Conservation (phyloP, 53 echinoderm and acorn worm species). For the Stichopus horrens region DNA sequence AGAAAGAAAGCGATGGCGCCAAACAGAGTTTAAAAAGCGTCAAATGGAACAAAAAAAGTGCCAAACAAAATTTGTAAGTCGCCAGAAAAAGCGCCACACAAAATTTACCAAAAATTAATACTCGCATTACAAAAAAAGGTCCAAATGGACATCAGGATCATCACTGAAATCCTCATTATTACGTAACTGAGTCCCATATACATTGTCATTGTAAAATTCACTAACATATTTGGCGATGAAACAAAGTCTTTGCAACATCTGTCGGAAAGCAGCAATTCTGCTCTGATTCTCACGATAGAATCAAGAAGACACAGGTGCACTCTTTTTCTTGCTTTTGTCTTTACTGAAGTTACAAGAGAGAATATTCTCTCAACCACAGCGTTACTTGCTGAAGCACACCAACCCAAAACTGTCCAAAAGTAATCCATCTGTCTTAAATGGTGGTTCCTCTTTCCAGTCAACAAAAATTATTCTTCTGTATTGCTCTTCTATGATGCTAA, state of each 20-base stretch:
- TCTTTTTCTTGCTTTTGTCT: background rate
- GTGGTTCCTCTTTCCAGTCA: conserved; percentile 19
- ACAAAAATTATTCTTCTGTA: conserved; percentile 13
- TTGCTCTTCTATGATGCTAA: background rate
- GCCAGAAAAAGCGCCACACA: no score
- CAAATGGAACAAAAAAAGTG: no score
- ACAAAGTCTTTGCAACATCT: conserved; percentile 34
- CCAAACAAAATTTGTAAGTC: no score
- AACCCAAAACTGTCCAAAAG: background rate
- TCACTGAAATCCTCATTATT: background rate
- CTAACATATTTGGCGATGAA: background rate
- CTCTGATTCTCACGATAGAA: background rate
- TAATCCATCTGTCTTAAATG: background rate
- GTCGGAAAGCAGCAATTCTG: background rate
- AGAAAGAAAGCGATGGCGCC: no score
- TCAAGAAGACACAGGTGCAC: background rate
- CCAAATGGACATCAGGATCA: background rate
- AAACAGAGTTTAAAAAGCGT: no score
- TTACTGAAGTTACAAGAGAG: conserved; percentile 13
- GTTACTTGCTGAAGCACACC: background rate
- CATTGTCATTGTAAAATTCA: background rate
- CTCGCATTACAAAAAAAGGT: background rate
- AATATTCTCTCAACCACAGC: conserved; percentile 14
- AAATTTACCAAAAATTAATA: no score
- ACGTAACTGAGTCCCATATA: background rate